Conservation (phyloP, 2,113 vertebrate species). For the Crypturellus undulatus region DNA sequence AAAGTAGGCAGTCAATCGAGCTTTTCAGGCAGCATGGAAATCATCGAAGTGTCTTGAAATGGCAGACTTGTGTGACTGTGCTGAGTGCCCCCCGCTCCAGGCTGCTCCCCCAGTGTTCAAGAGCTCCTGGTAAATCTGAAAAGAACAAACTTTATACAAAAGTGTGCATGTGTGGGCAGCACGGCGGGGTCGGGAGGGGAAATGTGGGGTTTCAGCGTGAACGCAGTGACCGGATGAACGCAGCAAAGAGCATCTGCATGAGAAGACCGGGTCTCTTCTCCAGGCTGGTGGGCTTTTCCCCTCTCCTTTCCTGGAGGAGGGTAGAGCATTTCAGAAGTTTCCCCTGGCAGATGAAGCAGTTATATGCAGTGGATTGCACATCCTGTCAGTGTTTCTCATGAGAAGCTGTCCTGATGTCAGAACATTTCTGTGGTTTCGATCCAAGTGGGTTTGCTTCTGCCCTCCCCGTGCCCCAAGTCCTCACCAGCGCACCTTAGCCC, state of each 20-base stretch:
- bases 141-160: neutral
- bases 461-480: neutral
- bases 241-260: neutral
- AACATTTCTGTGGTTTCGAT: constrained; percentile 8
- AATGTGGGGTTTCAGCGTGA: constrained; percentile 17
- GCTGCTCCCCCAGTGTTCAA: neutral
- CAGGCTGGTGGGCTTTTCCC: neutral
- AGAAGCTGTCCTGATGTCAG: constrained; percentile 7
- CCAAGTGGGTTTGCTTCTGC: neutral
- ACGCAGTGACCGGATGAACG: neutral
- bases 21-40: constrained; percentile 96
- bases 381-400: constrained; percentile 8
- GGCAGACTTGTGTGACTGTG: neutral
- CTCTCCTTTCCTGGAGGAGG: neutral
- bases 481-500: constrained; percentile 74
- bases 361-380: constrained; percentile 6
- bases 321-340: constrained; percentile 1
- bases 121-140: constrained; percentile 81
- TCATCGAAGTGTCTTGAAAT: constrained; percentile 94
- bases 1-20: constrained; percentile 88
- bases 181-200: neutral
- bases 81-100: neutral
- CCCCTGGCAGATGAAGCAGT: neutral
- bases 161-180: no score
- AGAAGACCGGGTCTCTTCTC: neutral